A percentile compares a stretch with the other conserved stretches of the same genome.
phyloP scores from a whole-genome alignment of 2,888 invertebrate genomes.

The Zelleria hepariella region DNA sequence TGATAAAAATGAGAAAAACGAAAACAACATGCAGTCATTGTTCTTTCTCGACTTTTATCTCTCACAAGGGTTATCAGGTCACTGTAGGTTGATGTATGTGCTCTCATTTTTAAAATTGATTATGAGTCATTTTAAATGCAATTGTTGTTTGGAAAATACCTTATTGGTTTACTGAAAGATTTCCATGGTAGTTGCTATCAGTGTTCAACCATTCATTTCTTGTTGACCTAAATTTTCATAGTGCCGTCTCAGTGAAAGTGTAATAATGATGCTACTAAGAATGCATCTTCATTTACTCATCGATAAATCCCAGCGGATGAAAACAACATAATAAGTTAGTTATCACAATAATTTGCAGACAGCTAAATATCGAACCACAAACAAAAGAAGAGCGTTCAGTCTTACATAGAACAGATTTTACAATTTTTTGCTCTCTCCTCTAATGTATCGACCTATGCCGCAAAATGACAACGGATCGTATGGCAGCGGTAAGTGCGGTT shows the following conservation, averaged over 20 bases:
- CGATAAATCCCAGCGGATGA: neutral
- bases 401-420: neutral
- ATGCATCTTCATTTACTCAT: neutral
- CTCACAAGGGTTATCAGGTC: constrained; percentile 20
- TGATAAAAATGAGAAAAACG: neutral
- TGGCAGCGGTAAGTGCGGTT: constrained; percentile 55
- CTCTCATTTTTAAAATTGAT: neutral
- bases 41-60: constrained; percentile 13
- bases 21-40: neutral
- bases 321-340: neutral
- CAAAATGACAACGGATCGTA: constrained; percentile 57
- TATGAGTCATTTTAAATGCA: neutral
- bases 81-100: constrained; percentile 13
- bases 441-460: constrained; percentile 24
- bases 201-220: too few species aligned
- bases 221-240: neutral
- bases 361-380: neutral
- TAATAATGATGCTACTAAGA: neutral
- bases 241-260: neutral
- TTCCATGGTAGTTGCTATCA: too few species aligned
- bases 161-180: neutral
- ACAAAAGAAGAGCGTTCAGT: neutral
- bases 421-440: neutral
- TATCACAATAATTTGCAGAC: neutral
- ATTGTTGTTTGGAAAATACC: neutral